phyloP scores from a whole-genome alignment of 1,140 invertebrate species.

The Gerris buenoi region DNA sequence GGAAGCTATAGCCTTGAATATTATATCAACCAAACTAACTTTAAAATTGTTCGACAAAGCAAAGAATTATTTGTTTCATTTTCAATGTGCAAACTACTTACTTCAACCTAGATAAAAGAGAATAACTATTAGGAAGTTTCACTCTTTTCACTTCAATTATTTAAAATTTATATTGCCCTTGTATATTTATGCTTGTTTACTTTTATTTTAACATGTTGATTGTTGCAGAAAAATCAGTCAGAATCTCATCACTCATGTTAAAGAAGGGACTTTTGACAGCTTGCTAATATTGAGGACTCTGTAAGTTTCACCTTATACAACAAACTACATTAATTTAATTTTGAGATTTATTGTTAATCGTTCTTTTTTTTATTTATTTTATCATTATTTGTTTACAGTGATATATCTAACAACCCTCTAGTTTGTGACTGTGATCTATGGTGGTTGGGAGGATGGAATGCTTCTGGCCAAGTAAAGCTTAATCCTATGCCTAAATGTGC shows the following conservation, averaged over 20 bases:
- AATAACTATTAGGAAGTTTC: too few relatives aligned
- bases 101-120: too few relatives aligned
- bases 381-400: slow-evolving; percentile 35
- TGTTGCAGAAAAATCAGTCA: slow-evolving; percentile 37
- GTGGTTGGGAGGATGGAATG: slow-evolving; percentile 62
- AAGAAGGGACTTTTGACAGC: slow-evolving; percentile 47
- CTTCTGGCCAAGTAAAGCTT: slow-evolving; percentile 49
- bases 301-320: too few relatives aligned
- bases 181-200: background rate
- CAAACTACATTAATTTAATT: too few relatives aligned
- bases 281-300: slow-evolving; percentile 31
- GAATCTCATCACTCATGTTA: slow-evolving; percentile 50
- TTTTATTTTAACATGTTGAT: slow-evolving; percentile 20
- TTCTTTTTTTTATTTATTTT: background rate
- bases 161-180: background rate
- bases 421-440: slow-evolving; percentile 66
- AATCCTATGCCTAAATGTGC: slow-evolving; percentile 54
- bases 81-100: too few relatives aligned
- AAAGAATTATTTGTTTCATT: too few relatives aligned
- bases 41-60: too few relatives aligned
- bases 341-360: too few relatives aligned
- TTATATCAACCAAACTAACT: too few relatives aligned
- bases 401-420: slow-evolving; percentile 59
- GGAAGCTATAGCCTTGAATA: too few relatives aligned
- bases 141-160: too few relatives aligned